Percentiles rank a stretch among this genome's conserved stretches.
Evolutionary conservation across 2,797 vertebrate genomes (phyloP).

Genomic region (Cirrhinus molitorella): DNA sequence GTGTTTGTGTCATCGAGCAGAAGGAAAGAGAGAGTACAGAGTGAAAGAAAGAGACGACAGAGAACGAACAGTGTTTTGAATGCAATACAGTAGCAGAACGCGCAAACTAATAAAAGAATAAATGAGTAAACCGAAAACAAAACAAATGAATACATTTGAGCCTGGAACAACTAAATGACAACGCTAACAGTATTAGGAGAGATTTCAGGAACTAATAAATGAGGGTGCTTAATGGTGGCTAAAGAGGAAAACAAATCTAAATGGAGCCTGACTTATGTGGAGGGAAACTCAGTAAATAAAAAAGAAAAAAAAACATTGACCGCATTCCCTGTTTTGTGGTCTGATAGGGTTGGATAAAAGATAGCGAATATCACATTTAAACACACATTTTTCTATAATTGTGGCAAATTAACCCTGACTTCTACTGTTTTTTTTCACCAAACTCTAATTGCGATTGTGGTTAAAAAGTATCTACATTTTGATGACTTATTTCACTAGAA

Average conservation of each 20-base stretch:
- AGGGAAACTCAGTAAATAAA: slow-evolving; percentile 51
- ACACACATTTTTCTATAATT: background rate
- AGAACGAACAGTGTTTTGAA: background rate
- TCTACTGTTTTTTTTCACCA: background rate
- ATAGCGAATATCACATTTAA: background rate
- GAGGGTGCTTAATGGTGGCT: slow-evolving; percentile 37
- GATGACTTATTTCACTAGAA: no score
- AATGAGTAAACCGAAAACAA: slow-evolving; percentile 19
- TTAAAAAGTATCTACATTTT: no score
- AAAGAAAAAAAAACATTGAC: slow-evolving; percentile 30
- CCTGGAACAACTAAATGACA: slow-evolving; percentile 14
- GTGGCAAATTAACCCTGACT: background rate
- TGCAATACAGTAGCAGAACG: background rate
- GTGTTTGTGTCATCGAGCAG: slow-evolving; percentile 74
- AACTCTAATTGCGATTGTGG: background rate
- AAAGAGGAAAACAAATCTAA: slow-evolving; percentile 48
- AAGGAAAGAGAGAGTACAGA: slow-evolving; percentile 44
- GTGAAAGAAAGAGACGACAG: slow-evolving; percentile 19
- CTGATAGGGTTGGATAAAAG: slow-evolving; percentile 60
- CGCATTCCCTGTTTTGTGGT: slow-evolving; percentile 37
- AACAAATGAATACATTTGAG: slow-evolving; percentile 8
- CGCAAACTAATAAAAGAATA: background rate
- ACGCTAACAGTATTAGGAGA: slow-evolving; percentile 22
- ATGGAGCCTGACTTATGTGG: slow-evolving; percentile 48
- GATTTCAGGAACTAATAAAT: slow-evolving; percentile 47